Evolutionary conservation across 2,888 invertebrate species (phyloP).

Genomic region (Leptarthrus brevirostris): DNA sequence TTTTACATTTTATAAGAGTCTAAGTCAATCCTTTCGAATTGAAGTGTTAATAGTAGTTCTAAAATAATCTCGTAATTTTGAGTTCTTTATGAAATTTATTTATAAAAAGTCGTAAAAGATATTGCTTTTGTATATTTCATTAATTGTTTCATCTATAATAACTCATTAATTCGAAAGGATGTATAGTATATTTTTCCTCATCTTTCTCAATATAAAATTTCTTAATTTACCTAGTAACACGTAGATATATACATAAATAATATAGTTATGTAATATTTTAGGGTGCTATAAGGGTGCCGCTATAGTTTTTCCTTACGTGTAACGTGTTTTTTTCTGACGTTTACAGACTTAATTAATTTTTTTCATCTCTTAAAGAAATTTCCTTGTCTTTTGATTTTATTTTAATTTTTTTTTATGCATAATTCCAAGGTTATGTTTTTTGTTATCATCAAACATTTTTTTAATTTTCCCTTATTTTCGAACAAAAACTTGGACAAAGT

Average conservation of each 20-base stretch:
- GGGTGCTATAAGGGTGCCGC: constrained; percentile 50
- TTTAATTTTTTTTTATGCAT: neutral
- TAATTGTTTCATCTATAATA: constrained; percentile 51
- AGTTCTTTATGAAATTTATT: constrained; percentile 43
- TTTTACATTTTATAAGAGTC: constrained; percentile 39
- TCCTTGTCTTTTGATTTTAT: constrained; percentile 25
- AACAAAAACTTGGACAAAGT: too few species aligned
- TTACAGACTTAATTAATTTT: constrained; percentile 41
- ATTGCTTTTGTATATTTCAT: constrained; percentile 53
- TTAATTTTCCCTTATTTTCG: too few species aligned
- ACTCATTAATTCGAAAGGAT: constrained; percentile 54
- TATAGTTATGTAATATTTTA: constrained; percentile 49
- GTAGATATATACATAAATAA: constrained; percentile 51
- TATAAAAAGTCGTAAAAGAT: constrained; percentile 54
- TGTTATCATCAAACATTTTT: too few species aligned
- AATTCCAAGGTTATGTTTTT: too few species aligned
- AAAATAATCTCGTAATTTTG: constrained; percentile 40
- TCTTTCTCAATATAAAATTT: constrained; percentile 49
- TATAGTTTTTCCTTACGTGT: constrained; percentile 47
- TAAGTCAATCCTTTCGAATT: constrained; percentile 54
- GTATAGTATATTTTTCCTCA: constrained; percentile 46
- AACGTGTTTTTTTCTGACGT: constrained; percentile 49
- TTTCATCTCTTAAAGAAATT: constrained; percentile 9
- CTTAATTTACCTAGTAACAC: constrained; percentile 52
- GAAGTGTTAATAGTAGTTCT: constrained; percentile 51